Evolutionary conservation across 1,140 invertebrate genomes (phyloP).

Genomic region (Ruditapes philippinarum): DNA sequence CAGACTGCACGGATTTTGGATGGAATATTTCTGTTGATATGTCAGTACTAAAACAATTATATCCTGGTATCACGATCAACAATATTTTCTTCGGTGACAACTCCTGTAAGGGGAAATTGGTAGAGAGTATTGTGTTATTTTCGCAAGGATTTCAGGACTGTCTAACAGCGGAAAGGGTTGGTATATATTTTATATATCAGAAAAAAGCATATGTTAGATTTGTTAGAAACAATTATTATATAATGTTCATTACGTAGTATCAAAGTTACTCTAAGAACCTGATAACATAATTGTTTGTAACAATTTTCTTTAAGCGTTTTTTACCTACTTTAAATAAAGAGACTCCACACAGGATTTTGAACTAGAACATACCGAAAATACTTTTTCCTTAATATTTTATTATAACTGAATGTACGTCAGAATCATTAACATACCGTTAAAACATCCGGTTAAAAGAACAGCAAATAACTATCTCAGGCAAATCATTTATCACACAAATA

Average conservation of each 20-base stretch:
- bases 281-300: no score
- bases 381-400: no score
- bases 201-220: not conserved
- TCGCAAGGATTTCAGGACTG: constrained; percentile 21
- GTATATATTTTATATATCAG: not conserved
- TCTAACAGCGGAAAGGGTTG: constrained; percentile 3
- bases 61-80: not conserved
- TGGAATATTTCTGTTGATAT: constrained; percentile 41
- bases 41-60: not conserved
- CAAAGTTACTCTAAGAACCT: not conserved
- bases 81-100: constrained; percentile 32
- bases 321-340: not conserved
- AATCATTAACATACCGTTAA: no score
- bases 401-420: no score
- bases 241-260: not conserved
- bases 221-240: not conserved
- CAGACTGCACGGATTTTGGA: not conserved
- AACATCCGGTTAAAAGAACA: no score
- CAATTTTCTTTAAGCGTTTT: no score
- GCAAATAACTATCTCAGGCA: no score
- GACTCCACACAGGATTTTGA: not conserved
- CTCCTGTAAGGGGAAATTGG: not conserved
- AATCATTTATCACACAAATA: no score
- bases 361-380: not conserved
- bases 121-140: not conserved